A percentile compares a stretch with the other conserved stretches of the same genome.
phyloP scores from a whole-genome alignment of 1,140 invertebrate genomes.

The Coelopa frigida region DNA sequence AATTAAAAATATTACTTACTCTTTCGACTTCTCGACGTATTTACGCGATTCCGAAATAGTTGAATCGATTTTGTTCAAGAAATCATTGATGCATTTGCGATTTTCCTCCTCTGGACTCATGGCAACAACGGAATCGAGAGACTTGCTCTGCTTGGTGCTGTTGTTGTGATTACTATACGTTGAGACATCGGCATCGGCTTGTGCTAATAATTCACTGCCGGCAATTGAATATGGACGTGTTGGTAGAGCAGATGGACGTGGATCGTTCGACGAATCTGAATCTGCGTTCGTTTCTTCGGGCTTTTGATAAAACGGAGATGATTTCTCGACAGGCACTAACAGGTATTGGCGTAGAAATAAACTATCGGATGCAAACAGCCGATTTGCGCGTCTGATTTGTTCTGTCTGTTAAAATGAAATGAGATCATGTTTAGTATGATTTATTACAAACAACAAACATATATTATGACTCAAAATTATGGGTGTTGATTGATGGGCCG shows the following conservation, averaged over 20 bases:
- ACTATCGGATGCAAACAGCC: slow-evolving; percentile 82
- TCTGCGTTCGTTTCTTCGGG: slow-evolving; percentile 10
- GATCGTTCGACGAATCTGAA: slow-evolving; percentile 8
- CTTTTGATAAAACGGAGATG: slow-evolving; percentile 52
- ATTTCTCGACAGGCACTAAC: slow-evolving; percentile 66
- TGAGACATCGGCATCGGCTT: slow-evolving; percentile 26
- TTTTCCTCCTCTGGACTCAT: slow-evolving; percentile 60
- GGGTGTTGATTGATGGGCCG: too few species aligned
- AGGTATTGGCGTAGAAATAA: slow-evolving; percentile 76
- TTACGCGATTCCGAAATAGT: slow-evolving; percentile 77
- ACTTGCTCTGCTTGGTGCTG: slow-evolving; percentile 40
- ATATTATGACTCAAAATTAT: too few species aligned
- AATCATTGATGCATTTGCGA: slow-evolving; percentile 63
- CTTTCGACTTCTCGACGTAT: slow-evolving; percentile 70
- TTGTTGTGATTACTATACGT: slow-evolving; percentile 7
- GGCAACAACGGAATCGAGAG: slow-evolving; percentile 44
- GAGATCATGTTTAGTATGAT: too few species aligned
- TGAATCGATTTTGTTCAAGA: slow-evolving; percentile 78
- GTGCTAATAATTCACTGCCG: slow-evolving; percentile 38
- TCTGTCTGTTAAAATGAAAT: slow-evolving; percentile 84
- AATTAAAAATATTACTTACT: slow-evolving; percentile 55
- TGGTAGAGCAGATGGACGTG: slow-evolving; percentile 17
- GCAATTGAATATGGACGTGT: slow-evolving; percentile 48
- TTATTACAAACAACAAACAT: too few species aligned
- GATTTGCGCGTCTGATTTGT: slow-evolving; percentile 79